Evolutionary conservation across 2,888 invertebrate genomes (phyloP).

Genomic region (Lathronympha strigana): DNA sequence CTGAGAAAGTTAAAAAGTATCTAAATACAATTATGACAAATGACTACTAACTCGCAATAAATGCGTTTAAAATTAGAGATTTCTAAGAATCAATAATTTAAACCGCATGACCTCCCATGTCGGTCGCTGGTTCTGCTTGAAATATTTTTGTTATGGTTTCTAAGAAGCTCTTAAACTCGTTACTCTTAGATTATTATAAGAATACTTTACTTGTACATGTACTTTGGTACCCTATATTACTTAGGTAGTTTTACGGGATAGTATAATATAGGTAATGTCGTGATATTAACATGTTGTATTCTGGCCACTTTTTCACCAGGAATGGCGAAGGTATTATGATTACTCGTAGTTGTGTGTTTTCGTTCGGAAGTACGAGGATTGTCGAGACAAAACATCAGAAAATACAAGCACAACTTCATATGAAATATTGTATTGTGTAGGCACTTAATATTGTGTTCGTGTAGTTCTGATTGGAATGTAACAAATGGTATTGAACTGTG

Average conservation of each 20-base stretch:
- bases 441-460: background rate
- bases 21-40: too few species aligned
- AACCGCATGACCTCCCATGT: constrained; percentile 3
- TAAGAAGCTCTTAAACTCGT: constrained; percentile 19
- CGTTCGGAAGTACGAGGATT: too few species aligned
- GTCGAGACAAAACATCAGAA: too few species aligned
- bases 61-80: background rate
- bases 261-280: too few species aligned
- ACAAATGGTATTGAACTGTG: constrained; percentile 5
- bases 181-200: background rate
- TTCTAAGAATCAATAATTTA: background rate
- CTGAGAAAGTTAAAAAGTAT: too few species aligned
- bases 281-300: too few species aligned
- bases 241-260: too few species aligned
- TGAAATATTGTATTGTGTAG: background rate
- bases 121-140: background rate
- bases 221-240: too few species aligned
- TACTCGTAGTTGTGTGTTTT: too few species aligned
- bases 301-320: too few species aligned
- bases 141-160: constrained; percentile 23
- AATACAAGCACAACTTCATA: too few species aligned
- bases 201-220: background rate
- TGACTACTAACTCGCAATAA: background rate
- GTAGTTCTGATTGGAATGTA: constrained; percentile 3
- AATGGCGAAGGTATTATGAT: too few species aligned